Percentiles rank a stretch among this genome's conserved stretches.
Evolutionary conservation across 1,140 invertebrate species (phyloP).

Genomic region (Drosophila mauritiana): DNA sequence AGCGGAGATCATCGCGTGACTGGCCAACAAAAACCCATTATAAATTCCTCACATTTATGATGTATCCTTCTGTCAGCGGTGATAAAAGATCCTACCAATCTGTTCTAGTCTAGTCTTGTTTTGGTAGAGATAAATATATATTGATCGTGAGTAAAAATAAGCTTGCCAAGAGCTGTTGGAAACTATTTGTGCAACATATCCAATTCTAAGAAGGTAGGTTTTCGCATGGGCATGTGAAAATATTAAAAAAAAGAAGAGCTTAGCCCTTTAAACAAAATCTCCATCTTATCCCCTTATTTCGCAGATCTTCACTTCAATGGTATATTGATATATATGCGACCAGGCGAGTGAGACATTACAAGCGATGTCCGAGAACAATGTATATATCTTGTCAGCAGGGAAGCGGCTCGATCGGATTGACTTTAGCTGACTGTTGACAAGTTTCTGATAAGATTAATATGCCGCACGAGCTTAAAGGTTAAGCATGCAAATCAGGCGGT

Average conservation of each 20-base stretch:
- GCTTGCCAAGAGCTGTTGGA: no score
- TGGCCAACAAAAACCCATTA: background rate
- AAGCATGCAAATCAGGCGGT: conserved; percentile 68
- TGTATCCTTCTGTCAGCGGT: background rate
- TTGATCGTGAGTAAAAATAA: no score
- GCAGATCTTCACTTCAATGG: background rate
- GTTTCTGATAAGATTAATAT: conserved; percentile 83
- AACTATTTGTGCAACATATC: background rate
- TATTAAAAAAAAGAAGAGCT: background rate
- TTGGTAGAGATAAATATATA: no score
- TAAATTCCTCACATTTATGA: background rate
- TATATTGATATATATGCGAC: conserved; percentile 8
- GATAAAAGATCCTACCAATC: no score
- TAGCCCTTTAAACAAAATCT: background rate
- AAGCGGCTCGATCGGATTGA: conserved; percentile 46
- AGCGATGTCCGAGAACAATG: conserved; percentile 56
- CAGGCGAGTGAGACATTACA: conserved; percentile 30
- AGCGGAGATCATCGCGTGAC: conserved; percentile 8
- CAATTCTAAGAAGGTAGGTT: background rate
- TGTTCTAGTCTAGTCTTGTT: no score
- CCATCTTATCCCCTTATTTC: background rate
- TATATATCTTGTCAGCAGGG: conserved; percentile 66
- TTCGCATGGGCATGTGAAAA: conserved; percentile 1
- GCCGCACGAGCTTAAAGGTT: conserved; percentile 55
- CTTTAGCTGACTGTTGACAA: conserved; percentile 73